A percentile compares a stretch with the other conserved stretches of the same genome.
These are phyloP conservation scores for Thamnaconus septentrionalis DNA, from an alignment of 2,113 vertebrate species.

Conservation along the genomic window DNA sequence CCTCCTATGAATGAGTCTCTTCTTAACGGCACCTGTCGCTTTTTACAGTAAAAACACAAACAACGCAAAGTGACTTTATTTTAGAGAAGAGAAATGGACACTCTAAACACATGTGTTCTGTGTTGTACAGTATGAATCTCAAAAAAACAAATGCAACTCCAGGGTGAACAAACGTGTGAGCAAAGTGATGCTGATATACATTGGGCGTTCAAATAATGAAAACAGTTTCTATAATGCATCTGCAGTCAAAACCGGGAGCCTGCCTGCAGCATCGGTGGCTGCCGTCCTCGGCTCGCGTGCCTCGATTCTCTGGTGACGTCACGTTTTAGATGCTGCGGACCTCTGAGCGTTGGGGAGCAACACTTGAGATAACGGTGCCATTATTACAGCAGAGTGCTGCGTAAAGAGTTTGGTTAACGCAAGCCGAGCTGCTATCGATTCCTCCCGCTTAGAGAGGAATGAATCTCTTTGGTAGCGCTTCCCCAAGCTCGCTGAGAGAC, in stretches of 20 bases:
- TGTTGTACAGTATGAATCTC: no score
- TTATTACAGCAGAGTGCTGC: conserved; percentile 3
- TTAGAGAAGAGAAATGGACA: neutral
- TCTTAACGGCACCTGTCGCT: conserved; percentile 51
- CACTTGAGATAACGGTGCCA: neutral
- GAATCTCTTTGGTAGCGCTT: conserved; percentile 14
- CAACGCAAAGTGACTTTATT: neutral
- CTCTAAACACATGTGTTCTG: no score
- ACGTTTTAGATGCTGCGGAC: neutral
- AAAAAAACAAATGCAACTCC: no score
- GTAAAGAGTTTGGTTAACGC: conserved; percentile 12
- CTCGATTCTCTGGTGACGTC: no score
- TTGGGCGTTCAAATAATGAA: no score
- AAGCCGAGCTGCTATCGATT: neutral
- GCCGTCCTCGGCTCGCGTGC: no score
- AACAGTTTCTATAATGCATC: no score
- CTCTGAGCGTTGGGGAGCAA: conserved; percentile 3
- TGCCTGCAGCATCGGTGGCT: no score
- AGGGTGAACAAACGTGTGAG: no score
- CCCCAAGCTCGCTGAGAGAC: conserved; percentile 14
- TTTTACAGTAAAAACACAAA: conserved; percentile 7
- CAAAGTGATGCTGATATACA: neutral
- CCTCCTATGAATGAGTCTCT: conserved; percentile 39
- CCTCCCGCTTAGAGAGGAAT: conserved; percentile 24
- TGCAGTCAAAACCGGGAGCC: no score